These are phyloP conservation scores for Rallus crepitans DNA, from an alignment of 2,797 vertebrate genomes.

Conservation along the genomic window DNA sequence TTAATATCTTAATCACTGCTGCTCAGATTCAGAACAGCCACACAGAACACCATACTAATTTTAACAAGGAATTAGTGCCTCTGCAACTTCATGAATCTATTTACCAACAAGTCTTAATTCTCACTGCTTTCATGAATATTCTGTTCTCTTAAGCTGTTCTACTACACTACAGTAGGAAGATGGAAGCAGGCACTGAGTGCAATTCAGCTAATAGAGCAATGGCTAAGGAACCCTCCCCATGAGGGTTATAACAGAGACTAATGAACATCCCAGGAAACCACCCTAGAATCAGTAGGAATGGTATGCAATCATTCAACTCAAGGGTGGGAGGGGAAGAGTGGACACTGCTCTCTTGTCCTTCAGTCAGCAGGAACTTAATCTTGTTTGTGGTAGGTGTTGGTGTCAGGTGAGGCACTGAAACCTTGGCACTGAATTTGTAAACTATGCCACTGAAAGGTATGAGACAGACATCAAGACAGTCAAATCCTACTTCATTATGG, in stretches of 20 bases:
- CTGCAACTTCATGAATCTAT: not conserved
- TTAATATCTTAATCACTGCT: not conserved
- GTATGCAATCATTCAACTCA: not conserved
- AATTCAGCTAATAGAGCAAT: not conserved
- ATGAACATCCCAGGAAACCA: not conserved
- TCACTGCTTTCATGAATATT: not conserved
- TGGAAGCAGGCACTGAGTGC: not conserved
- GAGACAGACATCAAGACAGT: not conserved
- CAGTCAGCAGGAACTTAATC: not conserved
- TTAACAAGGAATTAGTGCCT: not conserved
- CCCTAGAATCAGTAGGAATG: not conserved
- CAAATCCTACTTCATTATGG: not conserved
- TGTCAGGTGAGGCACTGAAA: not conserved
- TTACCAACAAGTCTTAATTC: not conserved
- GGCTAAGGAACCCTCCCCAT: not conserved
- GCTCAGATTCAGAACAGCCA: not conserved
- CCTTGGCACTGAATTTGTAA: not conserved
- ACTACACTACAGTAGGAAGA: not conserved
- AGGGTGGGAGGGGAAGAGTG: rapidly evolving
- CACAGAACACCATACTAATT: not conserved
- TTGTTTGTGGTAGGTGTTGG: not conserved
- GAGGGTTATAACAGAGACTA: not conserved
- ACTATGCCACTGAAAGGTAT: slow-evolving; percentile 12
- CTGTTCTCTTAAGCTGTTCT: not conserved
- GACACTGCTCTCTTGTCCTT: not conserved